phyloP scores from a whole-genome alignment of 2,888 invertebrate genomes.

The Rhaphigaster nebulosa region DNA sequence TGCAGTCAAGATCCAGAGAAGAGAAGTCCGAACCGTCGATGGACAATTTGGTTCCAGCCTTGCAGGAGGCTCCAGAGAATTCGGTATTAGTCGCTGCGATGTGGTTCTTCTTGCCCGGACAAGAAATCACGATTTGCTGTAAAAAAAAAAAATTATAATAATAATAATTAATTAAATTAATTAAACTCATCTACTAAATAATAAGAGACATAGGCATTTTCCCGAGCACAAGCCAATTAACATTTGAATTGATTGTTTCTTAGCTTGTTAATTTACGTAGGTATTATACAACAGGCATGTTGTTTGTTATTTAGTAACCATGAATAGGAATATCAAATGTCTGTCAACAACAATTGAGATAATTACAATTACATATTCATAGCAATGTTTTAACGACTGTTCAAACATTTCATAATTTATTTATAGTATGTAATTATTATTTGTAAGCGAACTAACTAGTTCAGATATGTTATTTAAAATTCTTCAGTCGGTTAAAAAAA shows the following conservation, averaged over 20 bases:
- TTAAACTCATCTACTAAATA: no score
- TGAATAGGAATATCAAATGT: not conserved
- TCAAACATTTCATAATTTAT: not conserved
- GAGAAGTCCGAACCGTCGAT: conserved; percentile 50
- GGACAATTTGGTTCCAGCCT: conserved; percentile 52
- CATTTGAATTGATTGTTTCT: not conserved
- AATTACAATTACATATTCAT: not conserved
- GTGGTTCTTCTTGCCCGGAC: conserved; percentile 60
- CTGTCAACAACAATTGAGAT: not conserved
- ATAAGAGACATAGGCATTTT: not conserved
- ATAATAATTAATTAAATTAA: no score
- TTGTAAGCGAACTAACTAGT: not conserved
- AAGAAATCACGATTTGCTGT: conserved; percentile 61
- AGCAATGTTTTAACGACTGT: not conserved
- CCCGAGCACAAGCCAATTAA: not conserved
- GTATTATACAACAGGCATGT: not conserved
- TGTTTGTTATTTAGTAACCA: not conserved
- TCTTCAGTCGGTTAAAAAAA: no score
- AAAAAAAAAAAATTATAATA: not conserved
- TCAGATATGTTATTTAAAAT: no score
- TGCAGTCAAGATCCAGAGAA: conserved; percentile 60
- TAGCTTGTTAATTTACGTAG: not conserved
- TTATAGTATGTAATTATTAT: not conserved
- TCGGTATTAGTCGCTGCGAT: conserved; percentile 53
- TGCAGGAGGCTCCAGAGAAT: conserved; percentile 54